Evolutionary conservation across 2,888 invertebrate genomes (phyloP), one percentile per base, ranked within the genome.

Genomic region (Pyralis farinalis): DNA sequence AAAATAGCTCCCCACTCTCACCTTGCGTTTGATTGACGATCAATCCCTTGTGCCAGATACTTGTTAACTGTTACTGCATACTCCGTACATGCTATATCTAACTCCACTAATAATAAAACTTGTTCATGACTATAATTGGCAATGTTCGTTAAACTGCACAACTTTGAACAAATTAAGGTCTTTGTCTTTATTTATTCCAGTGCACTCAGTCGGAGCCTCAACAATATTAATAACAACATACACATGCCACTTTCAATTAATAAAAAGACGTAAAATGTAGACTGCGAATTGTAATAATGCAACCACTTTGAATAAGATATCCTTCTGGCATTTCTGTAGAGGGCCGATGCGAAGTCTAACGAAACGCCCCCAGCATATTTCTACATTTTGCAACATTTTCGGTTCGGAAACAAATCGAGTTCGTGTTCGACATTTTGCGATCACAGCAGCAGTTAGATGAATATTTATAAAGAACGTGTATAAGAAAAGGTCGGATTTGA

Each of bases 1-100:
- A 86, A 88, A 88, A 88, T 88, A 87, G 85, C 82, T 70, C 71
- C 65, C 75, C 74, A 84, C 86, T 86, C 82, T 88, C 81, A 83
- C 88, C 88, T 88, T 88, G 88, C 83, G 72, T 86, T 86, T 88
- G 87, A 88, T 88, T 87, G 86, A 88, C 85, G 86, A 87, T 87
- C 81, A 83, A 87, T 86, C 81, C 78, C 83, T 80, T 81, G 85
- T 87, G 87, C 88, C 87, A 88, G 86, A 88, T 83, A 82, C 74
- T 75, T 74, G 81, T 67, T 78, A 79, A 82, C 76, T 69, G 67
- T 72, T 73, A 76, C 70, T 67, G 64, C 70, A 83, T 80, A 76
- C 75, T 76, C 58, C 57, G 58, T 62, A 62, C 60, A 64, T 58
- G 56, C 49, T 63, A 62, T 60, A 57, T 59, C 55, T 57, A 63